phyloP scores from a whole-genome alignment of 2,888 invertebrate genomes.

The Melinaea marsaeus region DNA sequence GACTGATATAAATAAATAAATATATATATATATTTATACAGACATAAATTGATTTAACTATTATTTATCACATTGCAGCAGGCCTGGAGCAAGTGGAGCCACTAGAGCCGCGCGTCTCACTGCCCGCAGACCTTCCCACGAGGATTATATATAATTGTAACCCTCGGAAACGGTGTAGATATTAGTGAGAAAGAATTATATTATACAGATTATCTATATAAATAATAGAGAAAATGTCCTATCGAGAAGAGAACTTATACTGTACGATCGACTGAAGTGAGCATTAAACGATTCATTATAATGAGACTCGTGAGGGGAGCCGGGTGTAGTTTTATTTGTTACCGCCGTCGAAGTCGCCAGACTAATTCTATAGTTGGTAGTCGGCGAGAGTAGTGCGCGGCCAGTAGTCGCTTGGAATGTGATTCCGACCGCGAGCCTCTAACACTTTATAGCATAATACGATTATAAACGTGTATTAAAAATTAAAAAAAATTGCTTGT shows the following conservation, averaged over 20 bases:
- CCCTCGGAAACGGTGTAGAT: constrained; percentile 76
- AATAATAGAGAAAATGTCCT: constrained; percentile 74
- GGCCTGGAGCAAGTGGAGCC: constrained; percentile 75
- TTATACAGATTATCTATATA: constrained; percentile 77
- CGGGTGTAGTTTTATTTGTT: constrained; percentile 53
- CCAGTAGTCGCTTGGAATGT: constrained; percentile 61
- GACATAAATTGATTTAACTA: too few relatives aligned
- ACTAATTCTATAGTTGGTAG: too few relatives aligned
- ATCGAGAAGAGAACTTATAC: constrained; percentile 69
- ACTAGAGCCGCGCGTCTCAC: constrained; percentile 50
- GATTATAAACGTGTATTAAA: constrained; percentile 77
- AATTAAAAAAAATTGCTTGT: constrained; percentile 79
- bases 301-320: constrained; percentile 59
- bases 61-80: constrained; percentile 38
- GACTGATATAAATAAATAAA: neutral
- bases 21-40: too few relatives aligned
- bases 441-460: constrained; percentile 75
- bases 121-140: constrained; percentile 42
- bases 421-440: constrained; percentile 62
- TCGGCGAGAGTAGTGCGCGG: constrained; percentile 44
- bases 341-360: constrained; percentile 40
- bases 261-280: constrained; percentile 71
- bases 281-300: constrained; percentile 61
- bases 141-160: constrained; percentile 68
- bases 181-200: constrained; percentile 77